These are phyloP conservation scores for Quadroppia sp. DNA, from an alignment of 2,888 invertebrate species.

Conservation along the genomic window DNA sequence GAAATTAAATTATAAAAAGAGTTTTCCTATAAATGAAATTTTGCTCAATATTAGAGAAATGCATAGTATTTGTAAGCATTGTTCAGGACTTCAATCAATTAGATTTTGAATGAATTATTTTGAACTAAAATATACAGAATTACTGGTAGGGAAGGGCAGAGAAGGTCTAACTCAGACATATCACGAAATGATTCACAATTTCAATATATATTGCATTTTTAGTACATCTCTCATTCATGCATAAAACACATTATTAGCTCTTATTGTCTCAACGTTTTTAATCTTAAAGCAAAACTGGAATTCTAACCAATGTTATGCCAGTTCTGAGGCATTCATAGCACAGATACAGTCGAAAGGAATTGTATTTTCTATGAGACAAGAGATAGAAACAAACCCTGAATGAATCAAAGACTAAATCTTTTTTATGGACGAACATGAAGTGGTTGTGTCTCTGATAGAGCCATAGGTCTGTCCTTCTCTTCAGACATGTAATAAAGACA, in stretches of 20 bases:
- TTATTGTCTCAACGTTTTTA: not conserved
- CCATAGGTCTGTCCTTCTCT: too few relatives aligned
- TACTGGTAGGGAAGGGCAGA: not conserved
- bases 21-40: too few relatives aligned
- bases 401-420: conserved; percentile 13
- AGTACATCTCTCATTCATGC: conserved; percentile 24
- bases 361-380: not conserved
- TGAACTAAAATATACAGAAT: conserved; percentile 10
- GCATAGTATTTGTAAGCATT: too few relatives aligned
- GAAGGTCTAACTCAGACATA: not conserved
- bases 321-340: not conserved
- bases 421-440: conserved; percentile 28
- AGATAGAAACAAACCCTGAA: not conserved
- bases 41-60: too few relatives aligned
- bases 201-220: conserved; percentile 4
- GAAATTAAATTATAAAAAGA: too few relatives aligned
- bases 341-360: not conserved
- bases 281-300: conserved; percentile 18
- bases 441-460: conserved; percentile 4
- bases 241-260: conserved; percentile 23
- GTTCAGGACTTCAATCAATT: conserved; percentile 3
- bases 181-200: conserved; percentile 24
- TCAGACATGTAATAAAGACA: conserved; percentile 16
- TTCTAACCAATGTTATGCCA: conserved; percentile 20
- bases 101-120: conserved; percentile 27